A percentile compares a stretch with the other conserved stretches of the same genome.
phyloP scores from a whole-genome alignment of 2,113 vertebrate genomes.

The Chinchilla lanigera region DNA sequence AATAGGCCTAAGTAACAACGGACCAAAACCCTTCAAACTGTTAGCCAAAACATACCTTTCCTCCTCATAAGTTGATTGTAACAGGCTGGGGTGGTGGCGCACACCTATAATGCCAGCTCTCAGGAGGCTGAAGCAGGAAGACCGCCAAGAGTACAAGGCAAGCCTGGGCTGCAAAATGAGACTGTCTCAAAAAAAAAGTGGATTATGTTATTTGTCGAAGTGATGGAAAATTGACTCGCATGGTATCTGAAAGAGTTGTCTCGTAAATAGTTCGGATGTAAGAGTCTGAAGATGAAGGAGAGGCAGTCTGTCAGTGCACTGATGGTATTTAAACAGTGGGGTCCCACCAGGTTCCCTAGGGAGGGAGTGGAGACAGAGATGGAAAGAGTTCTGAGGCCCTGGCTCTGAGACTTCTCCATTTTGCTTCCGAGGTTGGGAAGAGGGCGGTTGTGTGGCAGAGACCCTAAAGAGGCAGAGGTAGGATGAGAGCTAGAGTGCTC shows the following conservation, averaged over 20 bases:
- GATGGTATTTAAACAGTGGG: background rate
- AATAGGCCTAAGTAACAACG: background rate
- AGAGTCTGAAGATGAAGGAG: background rate
- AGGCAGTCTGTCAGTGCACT: background rate
- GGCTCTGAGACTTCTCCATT: background rate
- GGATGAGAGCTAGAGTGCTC: background rate
- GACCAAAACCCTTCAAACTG: background rate
- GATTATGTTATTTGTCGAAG: background rate
- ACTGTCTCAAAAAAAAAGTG: background rate
- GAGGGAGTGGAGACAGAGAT: background rate
- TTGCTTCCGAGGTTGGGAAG: background rate
- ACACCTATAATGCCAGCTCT: no score
- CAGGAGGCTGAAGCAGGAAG: background rate
- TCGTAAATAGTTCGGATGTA: background rate
- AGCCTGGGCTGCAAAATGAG: background rate
- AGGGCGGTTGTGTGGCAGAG: background rate
- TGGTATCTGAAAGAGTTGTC: background rate
- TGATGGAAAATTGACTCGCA: background rate
- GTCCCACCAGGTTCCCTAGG: background rate
- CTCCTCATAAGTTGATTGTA: background rate
- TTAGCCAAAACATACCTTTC: background rate
- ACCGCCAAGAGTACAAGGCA: no score
- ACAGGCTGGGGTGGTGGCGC: no score
- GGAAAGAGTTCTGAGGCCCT: background rate
- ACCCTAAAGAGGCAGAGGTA: background rate